phyloP scores from a whole-genome alignment of 1,140 invertebrate species.

The Archegozetes longisetosus region DNA sequence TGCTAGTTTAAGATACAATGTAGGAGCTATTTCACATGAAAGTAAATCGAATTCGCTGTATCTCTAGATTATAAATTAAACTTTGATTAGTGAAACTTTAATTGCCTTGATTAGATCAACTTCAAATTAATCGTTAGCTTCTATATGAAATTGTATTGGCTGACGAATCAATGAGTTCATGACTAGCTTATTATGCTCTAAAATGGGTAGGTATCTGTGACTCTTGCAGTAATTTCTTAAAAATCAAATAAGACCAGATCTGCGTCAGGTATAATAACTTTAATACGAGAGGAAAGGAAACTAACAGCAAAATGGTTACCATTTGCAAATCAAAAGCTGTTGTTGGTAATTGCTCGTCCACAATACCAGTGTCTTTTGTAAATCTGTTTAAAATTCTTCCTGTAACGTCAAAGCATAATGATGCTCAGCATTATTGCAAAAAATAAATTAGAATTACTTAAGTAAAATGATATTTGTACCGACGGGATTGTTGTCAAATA shows the following conservation, averaged over 20 bases:
- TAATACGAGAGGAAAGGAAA: neutral
- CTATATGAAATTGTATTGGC: conserved; percentile 44
- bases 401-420: conserved; percentile 33
- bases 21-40: no score
- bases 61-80: no score
- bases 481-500: conserved; percentile 70
- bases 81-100: no score
- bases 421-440: neutral
- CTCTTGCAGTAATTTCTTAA: no score
- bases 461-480: conserved; percentile 21
- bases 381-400: conserved; percentile 22
- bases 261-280: neutral
- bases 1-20: no score
- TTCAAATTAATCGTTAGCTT: no score
- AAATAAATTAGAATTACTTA: neutral
- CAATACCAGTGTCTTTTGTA: conserved; percentile 21
- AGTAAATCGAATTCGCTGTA: no score
- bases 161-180: conserved; percentile 50
- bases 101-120: no score
- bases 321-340: conserved; percentile 55
- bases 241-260: neutral
- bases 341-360: conserved; percentile 41
- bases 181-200: no score
- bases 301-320: conserved; percentile 36
- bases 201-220: no score